Conservation (phyloP, 2,113 vertebrate genomes). For the Pelodiscus sinensis region DNA sequence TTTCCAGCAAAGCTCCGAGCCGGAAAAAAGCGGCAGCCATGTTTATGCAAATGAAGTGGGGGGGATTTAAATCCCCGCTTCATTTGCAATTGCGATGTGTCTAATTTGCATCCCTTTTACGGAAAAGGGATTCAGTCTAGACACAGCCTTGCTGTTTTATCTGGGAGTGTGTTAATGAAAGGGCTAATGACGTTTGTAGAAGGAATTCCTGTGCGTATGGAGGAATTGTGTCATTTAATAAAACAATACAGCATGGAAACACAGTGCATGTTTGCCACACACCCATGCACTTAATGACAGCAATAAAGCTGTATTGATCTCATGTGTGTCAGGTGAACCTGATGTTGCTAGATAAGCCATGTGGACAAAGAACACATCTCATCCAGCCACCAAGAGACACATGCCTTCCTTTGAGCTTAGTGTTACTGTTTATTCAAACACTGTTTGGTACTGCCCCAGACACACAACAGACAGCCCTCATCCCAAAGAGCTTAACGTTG, state of each 20-base stretch:
- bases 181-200: neutral
- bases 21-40: too few species aligned
- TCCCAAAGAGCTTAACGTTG: neutral
- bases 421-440: neutral
- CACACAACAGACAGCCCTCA: neutral
- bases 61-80: too few species aligned
- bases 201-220: neutral
- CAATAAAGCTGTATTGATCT: neutral
- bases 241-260: neutral
- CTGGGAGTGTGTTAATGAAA: neutral
- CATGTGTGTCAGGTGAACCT: neutral
- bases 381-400: neutral
- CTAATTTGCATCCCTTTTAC: too few species aligned
- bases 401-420: neutral
- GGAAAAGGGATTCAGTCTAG: too few species aligned
- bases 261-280: neutral
- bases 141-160: neutral
- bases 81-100: too few species aligned
- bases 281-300: neutral
- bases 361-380: neutral
- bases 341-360: neutral
- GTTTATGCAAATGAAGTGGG: too few species aligned
- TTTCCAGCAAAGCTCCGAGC: too few species aligned
- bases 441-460: neutral
- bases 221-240: too few species aligned